These are phyloP conservation scores for Cheilosia impressa DNA, from an alignment of 2,888 invertebrate species.

Conservation along the genomic window DNA sequence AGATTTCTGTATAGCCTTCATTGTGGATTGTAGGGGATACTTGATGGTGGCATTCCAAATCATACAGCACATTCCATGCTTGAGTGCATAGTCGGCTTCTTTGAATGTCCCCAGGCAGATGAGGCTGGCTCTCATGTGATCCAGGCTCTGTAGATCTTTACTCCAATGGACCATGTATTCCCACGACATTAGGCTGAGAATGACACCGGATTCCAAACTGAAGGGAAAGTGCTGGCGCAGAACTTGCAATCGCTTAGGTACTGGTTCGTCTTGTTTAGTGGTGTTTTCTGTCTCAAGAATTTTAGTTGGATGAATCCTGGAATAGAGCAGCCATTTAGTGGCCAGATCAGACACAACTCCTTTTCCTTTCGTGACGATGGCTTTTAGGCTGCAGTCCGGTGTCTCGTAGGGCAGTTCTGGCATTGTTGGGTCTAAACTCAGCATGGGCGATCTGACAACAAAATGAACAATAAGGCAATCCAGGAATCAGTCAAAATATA, in stretches of 20 bases:
- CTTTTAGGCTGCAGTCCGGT: conserved; percentile 87
- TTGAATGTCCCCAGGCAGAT: conserved; percentile 86
- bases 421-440: conserved; percentile 80
- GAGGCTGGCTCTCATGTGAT: conserved; percentile 89
- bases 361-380: conserved; percentile 87
- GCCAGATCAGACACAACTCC: conserved; percentile 95
- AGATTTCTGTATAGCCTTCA: conserved; percentile 91
- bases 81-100: conserved; percentile 82
- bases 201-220: conserved; percentile 90
- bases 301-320: conserved; percentile 88
- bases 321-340: conserved; percentile 92
- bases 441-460: conserved; percentile 78
- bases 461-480: no score
- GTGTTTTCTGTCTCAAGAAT: conserved; percentile 83
- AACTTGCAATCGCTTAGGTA: conserved; percentile 87
- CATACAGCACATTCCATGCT: conserved; percentile 92
- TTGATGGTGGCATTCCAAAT: conserved; percentile 96
- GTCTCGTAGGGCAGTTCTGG: conserved; percentile 85
- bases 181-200: conserved; percentile 95
- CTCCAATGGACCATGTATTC: conserved; percentile 95
- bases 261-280: conserved; percentile 79
- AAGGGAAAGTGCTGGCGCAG: conserved; percentile 92
- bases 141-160: conserved; percentile 88
- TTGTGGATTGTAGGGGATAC: conserved; percentile 90
- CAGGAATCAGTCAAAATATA: background rate